Base-by-base conservation (phyloP, 2,888 invertebrate genomes). In the Hoplodrina ambigua region DNA sequence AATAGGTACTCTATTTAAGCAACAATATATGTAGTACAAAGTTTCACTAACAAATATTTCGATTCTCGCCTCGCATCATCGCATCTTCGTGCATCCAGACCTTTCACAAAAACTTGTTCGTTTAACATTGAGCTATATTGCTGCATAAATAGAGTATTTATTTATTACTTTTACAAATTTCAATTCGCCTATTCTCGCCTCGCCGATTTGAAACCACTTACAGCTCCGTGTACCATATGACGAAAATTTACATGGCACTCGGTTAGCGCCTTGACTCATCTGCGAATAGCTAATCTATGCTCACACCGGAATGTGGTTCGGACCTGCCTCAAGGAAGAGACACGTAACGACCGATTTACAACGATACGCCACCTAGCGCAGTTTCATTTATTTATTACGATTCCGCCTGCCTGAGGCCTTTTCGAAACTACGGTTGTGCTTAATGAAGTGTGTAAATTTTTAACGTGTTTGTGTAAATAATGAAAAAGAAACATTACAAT, bases 291-390 rank as follows among this genome's bases (percentile, higher is more conserved):
- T 77, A 78, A 57, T 85, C 78, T 84, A 53, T 81, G 78, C 2
- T 41, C 66, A 25, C 37, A 50, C 19, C 67, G 86, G 88, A 89
- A 89, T 90, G 90, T 74, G 69, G 89, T 75, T 79, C 85, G 77
- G 86, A 88, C 88, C 88, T 89, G 89, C 89, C 87, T 83, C 86
- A 87, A 89, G 87, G 86, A 85, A 85, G 83, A 84, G 77, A 83
- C 83, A 70, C 67, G 76, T 75, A 73, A 75, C 80, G 66, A 66
- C 52, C 75, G 69, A 78, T 72, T 82, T 83, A 82, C 76, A 69
- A 78, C 69, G 54, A 78, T 69, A 81, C 74, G 72, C 79, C 74
- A 59, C 66, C 69, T 30, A 67, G 56, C 67, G 73, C 73, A 73
- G 72, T 81, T 81, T 80, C 77, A 68, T 69, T 65, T 84, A 83